A percentile compares a stretch with the other conserved stretches of the same genome.
phyloP scores from a whole-genome alignment of 2,797 vertebrate species.

The Crax fasciolata region DNA sequence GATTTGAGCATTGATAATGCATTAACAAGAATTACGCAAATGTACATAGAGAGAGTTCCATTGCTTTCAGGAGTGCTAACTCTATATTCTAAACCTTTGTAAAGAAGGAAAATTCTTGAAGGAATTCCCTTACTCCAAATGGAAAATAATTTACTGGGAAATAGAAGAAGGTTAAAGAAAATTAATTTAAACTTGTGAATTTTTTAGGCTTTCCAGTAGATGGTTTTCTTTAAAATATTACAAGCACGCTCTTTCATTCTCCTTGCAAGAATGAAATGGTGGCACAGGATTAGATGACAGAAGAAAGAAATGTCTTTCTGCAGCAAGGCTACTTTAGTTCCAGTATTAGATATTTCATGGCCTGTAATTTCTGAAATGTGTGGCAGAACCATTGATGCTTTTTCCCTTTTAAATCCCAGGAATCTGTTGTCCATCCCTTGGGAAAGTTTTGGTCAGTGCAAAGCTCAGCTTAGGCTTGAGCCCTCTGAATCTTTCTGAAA shows the following conservation, averaged over 20 bases:
- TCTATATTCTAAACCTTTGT: not conserved
- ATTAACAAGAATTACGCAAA: not conserved
- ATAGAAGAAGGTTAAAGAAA: not conserved
- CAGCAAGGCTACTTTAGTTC: not conserved
- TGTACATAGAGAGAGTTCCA: not conserved
- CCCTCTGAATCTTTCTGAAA: not conserved
- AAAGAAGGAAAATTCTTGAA: not conserved
- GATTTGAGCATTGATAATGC: not conserved
- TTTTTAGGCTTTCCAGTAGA: not conserved
- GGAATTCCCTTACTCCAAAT: not conserved
- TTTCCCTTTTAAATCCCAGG: not conserved
- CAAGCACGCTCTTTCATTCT: not conserved
- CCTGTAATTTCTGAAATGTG: not conserved
- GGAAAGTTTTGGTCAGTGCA: not conserved
- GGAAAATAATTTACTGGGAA: not conserved
- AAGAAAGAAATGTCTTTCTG: not conserved
- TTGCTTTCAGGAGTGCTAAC: not conserved
- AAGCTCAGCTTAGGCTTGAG: not conserved
- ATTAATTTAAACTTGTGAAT: not conserved
- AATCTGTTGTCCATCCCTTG: not conserved
- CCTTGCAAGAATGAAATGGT: not conserved
- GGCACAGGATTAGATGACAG: not conserved
- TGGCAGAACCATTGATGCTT: not conserved
- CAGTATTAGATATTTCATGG: not conserved
- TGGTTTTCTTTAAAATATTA: not conserved